These are phyloP conservation scores for Cerceris ruficornis DNA, from an alignment of 2,888 invertebrate species.

Conservation along the genomic window DNA sequence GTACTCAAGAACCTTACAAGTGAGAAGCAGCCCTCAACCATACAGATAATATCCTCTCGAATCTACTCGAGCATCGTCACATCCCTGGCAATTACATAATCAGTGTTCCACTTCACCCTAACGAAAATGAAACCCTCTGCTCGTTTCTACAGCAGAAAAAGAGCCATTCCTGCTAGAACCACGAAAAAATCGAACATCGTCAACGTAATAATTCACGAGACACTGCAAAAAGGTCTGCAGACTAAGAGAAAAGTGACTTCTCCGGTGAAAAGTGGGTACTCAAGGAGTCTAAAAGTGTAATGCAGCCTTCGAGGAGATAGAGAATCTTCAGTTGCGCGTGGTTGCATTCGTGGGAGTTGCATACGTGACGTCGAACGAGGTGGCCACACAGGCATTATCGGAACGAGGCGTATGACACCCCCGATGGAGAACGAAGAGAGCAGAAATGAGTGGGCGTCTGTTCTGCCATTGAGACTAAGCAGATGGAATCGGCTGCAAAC, in stretches of 20 bases:
- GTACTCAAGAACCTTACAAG: too few species aligned
- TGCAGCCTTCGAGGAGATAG: background rate
- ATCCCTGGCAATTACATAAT: too few species aligned
- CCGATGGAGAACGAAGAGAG: slow-evolving; percentile 41
- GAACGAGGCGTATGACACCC: slow-evolving; percentile 64
- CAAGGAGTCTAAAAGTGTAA: background rate
- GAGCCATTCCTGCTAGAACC: too few species aligned
- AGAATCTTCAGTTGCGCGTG: slow-evolving; percentile 29
- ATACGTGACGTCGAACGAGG: slow-evolving; percentile 41
- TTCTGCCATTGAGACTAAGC: slow-evolving; percentile 72
- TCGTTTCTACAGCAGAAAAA: too few species aligned
- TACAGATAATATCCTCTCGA: too few species aligned
- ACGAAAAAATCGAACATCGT: too few species aligned
- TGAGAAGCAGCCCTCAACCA: too few species aligned
- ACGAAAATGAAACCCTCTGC: too few species aligned
- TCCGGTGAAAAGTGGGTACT: background rate
- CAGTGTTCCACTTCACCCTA: too few species aligned
- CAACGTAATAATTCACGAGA: too few species aligned
- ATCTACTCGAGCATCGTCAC: too few species aligned
- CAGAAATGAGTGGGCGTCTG: slow-evolving; percentile 73
- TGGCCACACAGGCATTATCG: slow-evolving; percentile 53
- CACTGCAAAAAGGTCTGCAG: too few species aligned
- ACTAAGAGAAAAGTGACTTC: background rate
- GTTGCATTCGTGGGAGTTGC: slow-evolving; percentile 34
- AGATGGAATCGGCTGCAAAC: slow-evolving; percentile 66